phyloP scores from a whole-genome alignment of 2,797 vertebrate species.

The Sebastiscus albofasciatus region DNA sequence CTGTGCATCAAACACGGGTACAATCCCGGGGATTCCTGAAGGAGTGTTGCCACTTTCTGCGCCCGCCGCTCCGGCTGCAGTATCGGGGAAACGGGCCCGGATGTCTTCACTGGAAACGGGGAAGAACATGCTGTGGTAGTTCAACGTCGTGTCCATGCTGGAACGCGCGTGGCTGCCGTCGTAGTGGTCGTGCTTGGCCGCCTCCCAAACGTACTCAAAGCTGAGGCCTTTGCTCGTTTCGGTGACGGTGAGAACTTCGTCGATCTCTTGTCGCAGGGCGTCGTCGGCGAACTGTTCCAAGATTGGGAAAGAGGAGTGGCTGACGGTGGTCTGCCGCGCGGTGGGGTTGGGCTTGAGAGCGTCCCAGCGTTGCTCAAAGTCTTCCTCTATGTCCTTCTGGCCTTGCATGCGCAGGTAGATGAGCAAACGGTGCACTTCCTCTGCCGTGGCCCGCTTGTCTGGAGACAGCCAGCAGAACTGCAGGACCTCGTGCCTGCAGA shows the following conservation, averaged over 20 bases:
- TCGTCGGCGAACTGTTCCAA: conserved; percentile 92
- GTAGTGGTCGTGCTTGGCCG: conserved; percentile 95
- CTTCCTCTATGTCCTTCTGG: conserved; percentile 91
- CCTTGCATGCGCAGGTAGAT: conserved; percentile 98
- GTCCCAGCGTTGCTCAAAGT: conserved; percentile 97
- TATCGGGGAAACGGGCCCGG: conserved; percentile 87
- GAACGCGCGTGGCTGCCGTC: conserved; percentile 82
- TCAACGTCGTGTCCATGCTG: conserved; percentile 86
- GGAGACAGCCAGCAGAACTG: conserved; percentile 97
- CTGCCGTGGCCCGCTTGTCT: conserved; percentile 93
- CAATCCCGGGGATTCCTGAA: conserved; percentile 85
- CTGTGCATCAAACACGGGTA: conserved; percentile 94
- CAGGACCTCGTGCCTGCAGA: conserved; percentile 92
- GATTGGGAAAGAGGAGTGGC: conserved; percentile 93
- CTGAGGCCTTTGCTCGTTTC: conserved; percentile 98
- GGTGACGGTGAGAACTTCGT: conserved; percentile 96
- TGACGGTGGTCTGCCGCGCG: conserved; percentile 85
- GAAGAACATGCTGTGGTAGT: conserved; percentile 96
- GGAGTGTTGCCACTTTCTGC: conserved; percentile 73
- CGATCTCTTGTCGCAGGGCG: conserved; percentile 90
- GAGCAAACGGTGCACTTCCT: conserved; percentile 94
- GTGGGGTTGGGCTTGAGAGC: conserved; percentile 91
- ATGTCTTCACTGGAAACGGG: conserved; percentile 91
- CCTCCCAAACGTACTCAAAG: conserved; percentile 98
- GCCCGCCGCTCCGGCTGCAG: conserved; percentile 69